Percentiles rank a stretch among this genome's conserved stretches.
phyloP scores from a whole-genome alignment of 2,888 invertebrate genomes.

The Morpho deidamia region DNA sequence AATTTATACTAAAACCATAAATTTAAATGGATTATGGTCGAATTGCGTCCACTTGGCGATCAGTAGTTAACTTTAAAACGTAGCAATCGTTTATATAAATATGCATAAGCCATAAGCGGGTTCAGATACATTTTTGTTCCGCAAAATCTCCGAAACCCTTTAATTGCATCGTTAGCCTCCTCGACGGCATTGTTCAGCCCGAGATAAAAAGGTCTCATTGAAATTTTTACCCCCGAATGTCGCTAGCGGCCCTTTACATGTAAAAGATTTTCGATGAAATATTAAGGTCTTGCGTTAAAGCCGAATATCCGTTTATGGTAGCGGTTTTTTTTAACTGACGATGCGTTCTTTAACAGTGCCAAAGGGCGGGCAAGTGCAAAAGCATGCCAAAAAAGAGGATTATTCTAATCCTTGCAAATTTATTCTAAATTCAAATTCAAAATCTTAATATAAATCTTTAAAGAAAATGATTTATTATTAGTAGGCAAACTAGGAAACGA shows the following conservation, averaged over 20 bases:
- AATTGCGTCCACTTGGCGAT: background rate
- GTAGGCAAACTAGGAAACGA: too few species aligned
- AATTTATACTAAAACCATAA: too few species aligned
- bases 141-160: conserved; percentile 24
- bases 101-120: conserved; percentile 30
- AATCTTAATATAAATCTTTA: too few species aligned
- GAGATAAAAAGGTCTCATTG: conserved; percentile 27
- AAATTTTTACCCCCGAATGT: conserved; percentile 25
- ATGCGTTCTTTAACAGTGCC: too few species aligned
- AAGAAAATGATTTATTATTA: too few species aligned
- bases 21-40: too few species aligned
- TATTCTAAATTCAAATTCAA: too few species aligned
- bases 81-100: conserved; percentile 27
- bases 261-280: conserved; percentile 2
- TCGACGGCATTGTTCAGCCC: conserved; percentile 28
- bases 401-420: too few species aligned
- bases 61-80: conserved; percentile 1
- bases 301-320: background rate
- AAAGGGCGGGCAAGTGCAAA: too few species aligned
- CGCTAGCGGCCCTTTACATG: conserved; percentile 20
- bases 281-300: background rate
- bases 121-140: conserved; percentile 25
- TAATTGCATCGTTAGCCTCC: conserved; percentile 34
- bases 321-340: too few species aligned
- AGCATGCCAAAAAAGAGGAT: too few species aligned